Evolutionary conservation across 1,140 invertebrate genomes (phyloP), one percentile per base, ranked within the genome.

Genomic region (Drosophila auraria): DNA sequence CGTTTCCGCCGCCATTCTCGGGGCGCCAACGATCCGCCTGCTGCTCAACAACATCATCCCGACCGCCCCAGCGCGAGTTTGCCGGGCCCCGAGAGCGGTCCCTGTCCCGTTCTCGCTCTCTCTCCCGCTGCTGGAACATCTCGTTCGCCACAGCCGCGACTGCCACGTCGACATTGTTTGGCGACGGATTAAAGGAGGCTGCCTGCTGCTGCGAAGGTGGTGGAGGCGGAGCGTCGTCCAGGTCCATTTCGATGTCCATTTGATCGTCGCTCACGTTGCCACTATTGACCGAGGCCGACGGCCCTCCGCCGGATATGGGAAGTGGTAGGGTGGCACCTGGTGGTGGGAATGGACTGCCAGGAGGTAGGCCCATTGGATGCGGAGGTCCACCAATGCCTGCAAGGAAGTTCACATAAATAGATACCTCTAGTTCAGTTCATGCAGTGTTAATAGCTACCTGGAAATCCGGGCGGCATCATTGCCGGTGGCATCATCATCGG

Each of bases 201-300:
- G 73, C 79, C 56, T 66, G 77, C n/a, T 68, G 59, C 47, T 66
- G 77, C 5, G 60, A 53, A 5, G 78, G 51, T 5, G 70, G 64
- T 9, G 79, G 47, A 36, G 62, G 82, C 30, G 65, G 75, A 20
- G 75, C 87, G 45, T 92, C 91, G 33, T 94, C 95, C 49, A 95
- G 94, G 54, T 94, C 94, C 94, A 94, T 94, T 90, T 96, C 95
- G 86, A 95, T 94, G 74, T 95, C 95, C 84, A 95, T 95, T 69
- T 95, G 95, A 94, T 95, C 95, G 45, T 96, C 95, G 20, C 94
- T 94, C 45, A 86, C 80, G 59, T 82, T 92, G 57, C 75, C 78
- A 42, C 60, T 49, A 15, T 33, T 50, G 36, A 15, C 7, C 44
- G 65, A 30, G 50, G 49, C 14, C 70, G 58, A 38, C 15, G 11